Evolutionary conservation across 2,113 vertebrate genomes (phyloP), one percentile per base, ranked within the genome.

Genomic region (Merops nubicus): DNA sequence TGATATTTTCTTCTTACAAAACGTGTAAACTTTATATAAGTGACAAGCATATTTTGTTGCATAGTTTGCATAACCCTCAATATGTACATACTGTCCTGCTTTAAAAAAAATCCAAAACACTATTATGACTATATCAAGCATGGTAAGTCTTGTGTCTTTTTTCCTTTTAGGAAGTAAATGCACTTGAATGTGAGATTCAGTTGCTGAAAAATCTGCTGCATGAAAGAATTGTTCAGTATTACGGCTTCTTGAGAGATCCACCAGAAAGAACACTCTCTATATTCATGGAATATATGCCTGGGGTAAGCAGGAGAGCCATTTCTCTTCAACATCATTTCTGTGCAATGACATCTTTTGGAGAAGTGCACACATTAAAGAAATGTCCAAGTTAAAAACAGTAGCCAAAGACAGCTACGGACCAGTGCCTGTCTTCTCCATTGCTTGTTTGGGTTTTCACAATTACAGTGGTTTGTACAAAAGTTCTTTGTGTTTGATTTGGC

Each of bases 251-350:
- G 97, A 98, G 99, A 67, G 99, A 99, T 96, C 96, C 98, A 2
- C 98, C 99, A 29, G 99, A 99, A 97, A 98, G 99, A 79, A 99
- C 99, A 0, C 99, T 99, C 45, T 99, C 99, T 59, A 99, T 99
- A 97, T 99, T 99, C 96, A 99, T 99, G 99, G 99, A 99, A 95
- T 99, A 99, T 96, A 99, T 99, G 99, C 99, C 99, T 34, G 99
- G 99, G 97, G 99, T 99, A 98, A 99, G 97, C 51, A 62, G 74
- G 47, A 78, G 42, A 28, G 42, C 19, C 70, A 4, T 5, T 59
- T 29, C 45, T 47, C 53, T 78, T 69, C 86, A 94, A 7, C 80
- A 6, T 72, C 0, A 0, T 47, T 78, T 50, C 63, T 75, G 21
- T 5, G 6, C 81, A 53, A 19, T 50, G 70, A 51, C 20, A 43